phyloP scores from a whole-genome alignment of 1,140 invertebrate species.

The Magallana gigas region DNA sequence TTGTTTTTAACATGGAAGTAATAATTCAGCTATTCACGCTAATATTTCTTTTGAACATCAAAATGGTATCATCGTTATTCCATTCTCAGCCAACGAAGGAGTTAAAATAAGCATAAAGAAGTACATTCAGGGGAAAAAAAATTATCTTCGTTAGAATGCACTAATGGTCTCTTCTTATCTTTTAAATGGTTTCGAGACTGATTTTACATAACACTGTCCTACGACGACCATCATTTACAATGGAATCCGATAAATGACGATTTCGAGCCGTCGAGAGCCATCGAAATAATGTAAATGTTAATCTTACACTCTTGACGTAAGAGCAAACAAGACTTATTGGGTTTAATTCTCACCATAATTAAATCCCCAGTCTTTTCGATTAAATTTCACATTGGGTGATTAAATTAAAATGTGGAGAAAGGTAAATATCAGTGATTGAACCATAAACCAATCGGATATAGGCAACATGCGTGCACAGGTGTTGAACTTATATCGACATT shows the following conservation, averaged over 20 bases:
- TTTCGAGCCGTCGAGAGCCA: too few species aligned
- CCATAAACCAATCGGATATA: not conserved
- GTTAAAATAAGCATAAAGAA: not conserved
- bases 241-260: too few species aligned
- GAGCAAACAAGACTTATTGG: too few species aligned
- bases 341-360: not conserved
- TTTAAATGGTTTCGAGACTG: too few species aligned
- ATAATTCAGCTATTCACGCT: not conserved
- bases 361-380: not conserved
- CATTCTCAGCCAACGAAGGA: not conserved
- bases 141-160: too few species aligned
- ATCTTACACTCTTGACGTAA: too few species aligned
- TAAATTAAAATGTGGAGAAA: not conserved
- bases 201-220: too few species aligned
- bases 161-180: too few species aligned
- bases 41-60: constrained; percentile 8
- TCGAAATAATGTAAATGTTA: too few species aligned
- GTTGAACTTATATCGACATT: not conserved
- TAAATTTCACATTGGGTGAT: not conserved
- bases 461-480: not conserved
- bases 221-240: too few species aligned
- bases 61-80: constrained; percentile 25
- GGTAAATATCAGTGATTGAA: not conserved
- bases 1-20: not conserved
- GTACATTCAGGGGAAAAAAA: too few species aligned